Evolutionary conservation across 2,797 vertebrate species (phyloP).

Genomic region (Muscicapa striata): DNA sequence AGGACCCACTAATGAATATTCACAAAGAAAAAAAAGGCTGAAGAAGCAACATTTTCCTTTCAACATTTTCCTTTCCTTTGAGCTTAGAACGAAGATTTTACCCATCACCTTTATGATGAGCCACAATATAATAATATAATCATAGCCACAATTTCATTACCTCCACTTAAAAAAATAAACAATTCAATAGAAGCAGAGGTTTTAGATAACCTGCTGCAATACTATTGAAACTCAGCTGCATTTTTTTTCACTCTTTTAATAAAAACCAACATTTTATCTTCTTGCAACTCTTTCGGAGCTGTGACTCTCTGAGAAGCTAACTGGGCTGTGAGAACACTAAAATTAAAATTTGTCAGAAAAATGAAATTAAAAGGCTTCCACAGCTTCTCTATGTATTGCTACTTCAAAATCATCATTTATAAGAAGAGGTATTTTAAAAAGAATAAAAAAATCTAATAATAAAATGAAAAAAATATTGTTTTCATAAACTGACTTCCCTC

Average conservation of each 20-base stretch:
- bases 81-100: neutral
- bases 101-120: neutral
- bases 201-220: neutral
- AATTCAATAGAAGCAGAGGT: neutral
- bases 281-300: neutral
- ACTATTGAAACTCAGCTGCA: neutral
- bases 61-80: neutral
- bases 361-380: neutral
- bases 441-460: accelerated
- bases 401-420: too few relatives aligned
- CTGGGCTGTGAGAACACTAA: neutral
- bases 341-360: neutral
- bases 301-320: neutral
- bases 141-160: neutral
- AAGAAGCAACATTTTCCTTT: neutral
- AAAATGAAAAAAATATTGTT: neutral
- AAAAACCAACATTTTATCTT: neutral
- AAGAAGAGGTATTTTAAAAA: neutral
- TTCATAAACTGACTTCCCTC: neutral
- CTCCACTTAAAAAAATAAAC: neutral
- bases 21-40: neutral
- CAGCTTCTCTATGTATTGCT: neutral
- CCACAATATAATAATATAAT: neutral
- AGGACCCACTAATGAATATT: neutral
- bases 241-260: neutral